Evolutionary conservation across 2,888 invertebrate genomes (phyloP).

Genomic region (Ectropis crepuscularia): DNA sequence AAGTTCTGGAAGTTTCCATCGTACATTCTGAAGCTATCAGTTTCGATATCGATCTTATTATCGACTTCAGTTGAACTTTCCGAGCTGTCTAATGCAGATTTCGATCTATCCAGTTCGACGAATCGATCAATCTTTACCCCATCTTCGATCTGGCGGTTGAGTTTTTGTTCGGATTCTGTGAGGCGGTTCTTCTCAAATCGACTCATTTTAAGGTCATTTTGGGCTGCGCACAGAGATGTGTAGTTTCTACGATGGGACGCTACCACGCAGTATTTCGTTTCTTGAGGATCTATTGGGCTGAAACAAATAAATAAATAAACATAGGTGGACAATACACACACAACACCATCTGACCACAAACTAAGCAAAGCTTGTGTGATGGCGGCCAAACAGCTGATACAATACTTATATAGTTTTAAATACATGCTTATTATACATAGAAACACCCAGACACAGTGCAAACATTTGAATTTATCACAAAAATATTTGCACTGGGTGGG

Average conservation of each 20-base stretch:
- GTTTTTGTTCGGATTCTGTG: slow-evolving; percentile 7
- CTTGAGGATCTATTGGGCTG: slow-evolving; percentile 79
- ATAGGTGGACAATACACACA: too few relatives aligned
- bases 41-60: slow-evolving; percentile 63
- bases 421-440: too few relatives aligned
- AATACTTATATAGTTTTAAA: too few relatives aligned
- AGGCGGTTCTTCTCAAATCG: slow-evolving; percentile 58
- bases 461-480: too few relatives aligned
- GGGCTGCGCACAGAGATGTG: slow-evolving; percentile 76
- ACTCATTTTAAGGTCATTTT: slow-evolving; percentile 61
- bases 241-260: slow-evolving; percentile 74
- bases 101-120: slow-evolving; percentile 34
- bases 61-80: slow-evolving; percentile 56
- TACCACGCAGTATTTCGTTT: slow-evolving; percentile 75
- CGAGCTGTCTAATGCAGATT: slow-evolving; percentile 42
- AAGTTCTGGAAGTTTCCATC: slow-evolving; percentile 65
- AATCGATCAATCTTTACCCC: slow-evolving; percentile 7
- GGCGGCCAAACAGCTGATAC: too few relatives aligned
- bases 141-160: neutral
- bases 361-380: too few relatives aligned
- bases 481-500: neutral
- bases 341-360: too few relatives aligned
- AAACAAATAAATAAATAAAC: slow-evolving; percentile 40
- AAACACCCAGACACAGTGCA: too few relatives aligned
- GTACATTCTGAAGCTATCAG: slow-evolving; percentile 60